Base-by-base conservation (phyloP, 2,888 invertebrate species). In the Drosophila mercatorum region DNA sequence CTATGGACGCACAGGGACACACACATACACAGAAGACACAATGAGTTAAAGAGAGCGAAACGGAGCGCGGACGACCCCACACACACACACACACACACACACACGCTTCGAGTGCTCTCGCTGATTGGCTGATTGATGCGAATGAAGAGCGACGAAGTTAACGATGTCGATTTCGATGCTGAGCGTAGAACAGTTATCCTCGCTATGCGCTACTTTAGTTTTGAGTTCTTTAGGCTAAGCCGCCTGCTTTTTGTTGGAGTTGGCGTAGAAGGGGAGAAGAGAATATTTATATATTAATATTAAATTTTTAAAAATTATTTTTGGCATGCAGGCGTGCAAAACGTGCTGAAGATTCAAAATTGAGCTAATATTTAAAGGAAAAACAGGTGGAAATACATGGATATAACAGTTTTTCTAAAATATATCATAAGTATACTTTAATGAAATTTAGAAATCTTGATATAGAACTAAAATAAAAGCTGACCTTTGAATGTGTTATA, bases 1-100 rank as follows among this genome's bases (percentile, higher is more conserved):
- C 88, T 81, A 76, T 79, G 81, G 83, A 83, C 83, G 80, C 75
- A 82, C 88, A 84, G 62, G 71, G 72, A 87, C 82, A 75, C 75
- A 82, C 81, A 83, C 80, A 83, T 82, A 79, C 75, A 88, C 87
- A 78, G 72, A 75, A 51, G 78, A 81, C 26, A 65, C 14, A 63
- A 5, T 41, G 41, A 56, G 53, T 61, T 58, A 59, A 59, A 65
- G 38, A 62, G 67, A 60, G 76, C 72, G 72, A 68, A 64, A 63
- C 66, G 46, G 66, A 62, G 46, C 12, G 34, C 55, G 28, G 26
- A 49, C 14, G 40, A 65, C 6, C 17, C 26, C 60, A 43, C 51
- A 58, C 17, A 51, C 31, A 51, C 31, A 0, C 47, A n/a, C 31
- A n/a, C 49, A 34, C 51, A 46, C 49, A 34, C 49, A 10, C 31